Evolutionary conservation across 2,113 vertebrate species (phyloP).

Genomic region (Benitochromis conjunctus): DNA sequence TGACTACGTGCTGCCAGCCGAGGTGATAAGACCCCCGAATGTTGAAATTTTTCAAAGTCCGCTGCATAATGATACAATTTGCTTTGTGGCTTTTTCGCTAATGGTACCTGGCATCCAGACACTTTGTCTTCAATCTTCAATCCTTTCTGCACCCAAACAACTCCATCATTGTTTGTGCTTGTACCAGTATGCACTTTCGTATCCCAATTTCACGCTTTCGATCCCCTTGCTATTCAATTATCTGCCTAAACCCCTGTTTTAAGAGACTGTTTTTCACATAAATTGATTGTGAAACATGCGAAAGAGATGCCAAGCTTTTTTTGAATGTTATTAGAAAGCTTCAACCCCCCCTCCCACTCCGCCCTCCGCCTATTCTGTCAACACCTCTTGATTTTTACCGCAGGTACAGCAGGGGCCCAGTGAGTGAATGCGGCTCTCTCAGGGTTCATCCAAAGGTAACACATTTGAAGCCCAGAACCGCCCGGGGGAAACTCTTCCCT

Average conservation of each 20-base stretch:
- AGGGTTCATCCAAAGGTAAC: conserved; percentile 71
- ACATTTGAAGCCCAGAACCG: conserved; percentile 56
- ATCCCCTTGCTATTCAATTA: conserved; percentile 33
- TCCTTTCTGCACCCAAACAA: conserved; percentile 46
- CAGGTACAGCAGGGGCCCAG: conserved; percentile 56
- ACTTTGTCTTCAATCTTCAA: conserved; percentile 53
- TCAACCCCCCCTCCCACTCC: background rate
- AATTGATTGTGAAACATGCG: conserved; percentile 42
- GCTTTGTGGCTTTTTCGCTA: conserved; percentile 44
- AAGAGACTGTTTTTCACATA: conserved; percentile 20
- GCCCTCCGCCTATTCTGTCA: conserved; percentile 46
- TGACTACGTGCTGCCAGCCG: conserved; percentile 42
- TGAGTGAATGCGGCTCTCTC: conserved; percentile 43
- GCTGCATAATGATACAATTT: conserved; percentile 57
- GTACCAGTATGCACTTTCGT: background rate
- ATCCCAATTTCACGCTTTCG: conserved; percentile 25
- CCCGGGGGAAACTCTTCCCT: conserved; percentile 36
- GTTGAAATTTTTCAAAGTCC: conserved; percentile 54
- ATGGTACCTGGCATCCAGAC: conserved; percentile 53
- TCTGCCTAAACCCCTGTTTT: conserved; percentile 23
- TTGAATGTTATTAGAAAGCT: conserved; percentile 34
- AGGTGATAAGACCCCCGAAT: conserved; percentile 45
- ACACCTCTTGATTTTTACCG: conserved; percentile 61
- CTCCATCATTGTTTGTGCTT: conserved; percentile 21
- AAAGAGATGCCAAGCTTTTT: conserved; percentile 40